Evolutionary conservation across 1,140 invertebrate genomes (phyloP).

Genomic region (Trinorchestia longiramus): DNA sequence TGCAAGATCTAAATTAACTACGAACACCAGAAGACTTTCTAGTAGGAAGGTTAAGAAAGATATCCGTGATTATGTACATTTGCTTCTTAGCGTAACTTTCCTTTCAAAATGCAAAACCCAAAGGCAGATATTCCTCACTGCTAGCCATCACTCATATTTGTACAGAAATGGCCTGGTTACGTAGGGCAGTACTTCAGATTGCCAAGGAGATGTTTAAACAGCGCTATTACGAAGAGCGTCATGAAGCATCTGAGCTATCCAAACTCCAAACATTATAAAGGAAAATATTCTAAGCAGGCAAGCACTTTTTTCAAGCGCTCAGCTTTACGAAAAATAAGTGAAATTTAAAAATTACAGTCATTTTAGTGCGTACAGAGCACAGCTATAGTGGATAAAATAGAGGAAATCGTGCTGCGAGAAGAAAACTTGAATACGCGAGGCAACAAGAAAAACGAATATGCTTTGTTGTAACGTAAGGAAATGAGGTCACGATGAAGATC

Average conservation of each 20-base stretch:
- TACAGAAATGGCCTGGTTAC: neutral
- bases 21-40: neutral
- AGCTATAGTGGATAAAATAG: constrained; percentile 32
- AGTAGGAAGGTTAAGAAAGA: no score
- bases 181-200: neutral
- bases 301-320: neutral
- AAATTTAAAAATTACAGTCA: neutral
- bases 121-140: neutral
- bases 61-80: neutral
- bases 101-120: neutral
- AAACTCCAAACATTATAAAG: neutral
- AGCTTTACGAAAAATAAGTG: neutral
- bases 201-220: neutral
- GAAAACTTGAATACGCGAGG: neutral
- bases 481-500: neutral
- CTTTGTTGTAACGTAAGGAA: neutral
- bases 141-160: neutral
- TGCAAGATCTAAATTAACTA: neutral
- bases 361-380: neutral
- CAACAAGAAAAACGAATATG: neutral
- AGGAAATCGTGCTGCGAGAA: neutral
- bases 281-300: constrained; percentile 1
- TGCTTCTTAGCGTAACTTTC: neutral
- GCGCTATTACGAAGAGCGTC: neutral
- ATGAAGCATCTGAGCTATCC: neutral